Percentiles rank a stretch among this genome's conserved stretches.
Conservation (phyloP, 2,797 vertebrate genomes). For the Carapus acus region DNA sequence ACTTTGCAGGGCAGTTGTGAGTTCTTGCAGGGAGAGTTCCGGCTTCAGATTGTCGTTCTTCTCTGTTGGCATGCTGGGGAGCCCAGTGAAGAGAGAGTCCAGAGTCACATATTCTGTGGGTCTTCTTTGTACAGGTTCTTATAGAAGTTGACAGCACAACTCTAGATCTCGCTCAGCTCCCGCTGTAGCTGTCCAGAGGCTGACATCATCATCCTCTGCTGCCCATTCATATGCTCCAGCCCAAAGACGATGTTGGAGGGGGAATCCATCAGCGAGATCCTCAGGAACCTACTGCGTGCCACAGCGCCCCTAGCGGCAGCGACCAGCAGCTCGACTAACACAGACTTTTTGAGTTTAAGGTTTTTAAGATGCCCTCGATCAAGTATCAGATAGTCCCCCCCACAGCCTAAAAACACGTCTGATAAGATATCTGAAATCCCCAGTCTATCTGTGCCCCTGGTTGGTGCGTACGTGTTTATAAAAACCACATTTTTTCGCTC, state of each 20-base stretch:
- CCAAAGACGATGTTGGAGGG: slow-evolving; percentile 1
- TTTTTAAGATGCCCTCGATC: not conserved
- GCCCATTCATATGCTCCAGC: slow-evolving; percentile 7
- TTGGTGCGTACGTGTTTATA: not conserved
- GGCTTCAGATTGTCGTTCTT: not conserved
- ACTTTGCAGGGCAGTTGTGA: not conserved
- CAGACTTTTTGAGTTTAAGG: not conserved
- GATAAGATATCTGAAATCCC: not conserved
- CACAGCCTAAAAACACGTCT: not conserved
- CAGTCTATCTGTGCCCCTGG: not conserved
- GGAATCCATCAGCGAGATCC: slow-evolving; percentile 2
- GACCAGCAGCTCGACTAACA: slow-evolving; percentile 2
- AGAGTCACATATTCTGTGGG: not conserved
- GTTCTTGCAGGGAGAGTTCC: not conserved
- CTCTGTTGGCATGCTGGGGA: slow-evolving; percentile 1
- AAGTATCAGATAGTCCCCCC: not conserved
- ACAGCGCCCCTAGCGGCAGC: slow-evolving; percentile 7
- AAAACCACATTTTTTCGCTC: not conserved
- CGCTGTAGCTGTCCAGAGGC: slow-evolving; percentile 4
- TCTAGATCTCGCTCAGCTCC: slow-evolving; percentile 5
- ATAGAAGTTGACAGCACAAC: not conserved
- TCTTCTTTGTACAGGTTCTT: not conserved
- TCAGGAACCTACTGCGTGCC: not conserved
- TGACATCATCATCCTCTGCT: slow-evolving; percentile 1
- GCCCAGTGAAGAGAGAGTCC: not conserved